Percentiles rank a stretch among this genome's conserved stretches.
These are phyloP conservation scores for Sebastes jordani DNA, from an alignment of 2,797 vertebrate species.

Conservation along the genomic window DNA sequence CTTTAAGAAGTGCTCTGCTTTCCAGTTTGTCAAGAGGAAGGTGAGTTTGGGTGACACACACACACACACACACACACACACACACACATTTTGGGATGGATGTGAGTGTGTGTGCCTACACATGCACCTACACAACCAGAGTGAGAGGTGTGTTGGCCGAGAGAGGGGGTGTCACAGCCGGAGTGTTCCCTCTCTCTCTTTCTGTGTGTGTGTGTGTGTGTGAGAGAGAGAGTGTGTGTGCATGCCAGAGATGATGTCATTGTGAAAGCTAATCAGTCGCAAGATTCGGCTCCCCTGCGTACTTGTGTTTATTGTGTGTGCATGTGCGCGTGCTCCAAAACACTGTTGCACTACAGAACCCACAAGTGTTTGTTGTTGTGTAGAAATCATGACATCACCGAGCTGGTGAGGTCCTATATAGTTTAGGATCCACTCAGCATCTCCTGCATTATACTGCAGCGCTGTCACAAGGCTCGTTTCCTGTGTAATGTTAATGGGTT, in stretches of 20 bases:
- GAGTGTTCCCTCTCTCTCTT: conserved; percentile 26
- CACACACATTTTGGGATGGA: neutral
- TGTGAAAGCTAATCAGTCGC: conserved; percentile 40
- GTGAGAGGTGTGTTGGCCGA: conserved; percentile 14
- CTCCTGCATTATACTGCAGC: conserved; percentile 47
- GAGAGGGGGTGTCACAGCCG: conserved; percentile 44
- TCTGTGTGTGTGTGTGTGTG: neutral
- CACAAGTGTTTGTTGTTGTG: conserved; percentile 45
- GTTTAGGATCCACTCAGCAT: conserved; percentile 40
- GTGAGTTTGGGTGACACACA: conserved; percentile 80
- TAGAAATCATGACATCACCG: conserved; percentile 39
- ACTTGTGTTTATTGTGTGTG: conserved; percentile 32
- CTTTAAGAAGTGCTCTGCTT: conserved; percentile 97
- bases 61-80: neutral
- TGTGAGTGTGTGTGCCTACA: neutral
- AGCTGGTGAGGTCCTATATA: neutral
- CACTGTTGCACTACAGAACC: conserved; percentile 29
- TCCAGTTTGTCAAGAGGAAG: conserved; percentile 98
- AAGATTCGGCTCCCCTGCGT: conserved; percentile 26
- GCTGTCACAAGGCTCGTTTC: conserved; percentile 23
- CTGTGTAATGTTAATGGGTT: conserved; percentile 11
- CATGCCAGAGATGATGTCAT: conserved; percentile 75
- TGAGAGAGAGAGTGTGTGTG: neutral
- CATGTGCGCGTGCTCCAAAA: neutral
- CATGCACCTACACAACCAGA: neutral